phyloP scores from a whole-genome alignment of 37 sponge, comb jelly and placozoan species.

The Beroe ovata region DNA sequence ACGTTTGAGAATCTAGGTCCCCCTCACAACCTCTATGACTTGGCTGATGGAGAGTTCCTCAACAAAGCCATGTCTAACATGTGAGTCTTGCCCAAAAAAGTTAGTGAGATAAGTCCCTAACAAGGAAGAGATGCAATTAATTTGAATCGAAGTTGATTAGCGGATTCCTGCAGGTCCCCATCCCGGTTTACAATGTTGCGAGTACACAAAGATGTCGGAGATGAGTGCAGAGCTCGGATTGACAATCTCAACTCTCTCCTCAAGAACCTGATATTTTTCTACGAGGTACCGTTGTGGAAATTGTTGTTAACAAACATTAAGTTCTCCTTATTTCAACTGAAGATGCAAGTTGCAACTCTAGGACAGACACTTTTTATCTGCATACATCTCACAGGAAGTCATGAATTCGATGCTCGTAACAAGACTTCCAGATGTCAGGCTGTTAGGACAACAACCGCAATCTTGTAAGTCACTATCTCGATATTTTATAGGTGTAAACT shows the following conservation, averaged over 20 bases:
- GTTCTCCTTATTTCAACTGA: no score
- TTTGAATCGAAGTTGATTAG: no score
- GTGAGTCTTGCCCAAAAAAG: no score
- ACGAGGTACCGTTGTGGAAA: constrained; percentile 29
- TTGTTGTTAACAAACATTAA: not conserved
- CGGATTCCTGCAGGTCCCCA: constrained; percentile 38
- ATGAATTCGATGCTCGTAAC: constrained; percentile 3
- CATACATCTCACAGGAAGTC: constrained; percentile 4
- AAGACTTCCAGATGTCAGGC: constrained; percentile 12
- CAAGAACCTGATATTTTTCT: constrained; percentile 36
- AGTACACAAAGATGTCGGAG: constrained; percentile 43
- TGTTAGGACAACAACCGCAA: constrained; percentile 29
- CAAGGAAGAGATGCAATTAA: no score
- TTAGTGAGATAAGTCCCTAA: no score
- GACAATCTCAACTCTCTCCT: constrained; percentile 39
- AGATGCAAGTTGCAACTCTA: no score
- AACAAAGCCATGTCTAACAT: constrained; percentile 44
- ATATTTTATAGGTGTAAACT: no score
- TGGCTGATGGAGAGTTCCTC: constrained; percentile 61
- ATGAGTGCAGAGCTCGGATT: constrained; percentile 26
- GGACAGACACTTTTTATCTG: no score
- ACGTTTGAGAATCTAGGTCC: constrained; percentile 31
- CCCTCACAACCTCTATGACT: constrained; percentile 5
- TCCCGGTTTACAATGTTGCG: constrained; percentile 47
- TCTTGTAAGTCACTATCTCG: no score